Conservation (phyloP, 2,888 invertebrate genomes). For the Heliothis peltigera region DNA sequence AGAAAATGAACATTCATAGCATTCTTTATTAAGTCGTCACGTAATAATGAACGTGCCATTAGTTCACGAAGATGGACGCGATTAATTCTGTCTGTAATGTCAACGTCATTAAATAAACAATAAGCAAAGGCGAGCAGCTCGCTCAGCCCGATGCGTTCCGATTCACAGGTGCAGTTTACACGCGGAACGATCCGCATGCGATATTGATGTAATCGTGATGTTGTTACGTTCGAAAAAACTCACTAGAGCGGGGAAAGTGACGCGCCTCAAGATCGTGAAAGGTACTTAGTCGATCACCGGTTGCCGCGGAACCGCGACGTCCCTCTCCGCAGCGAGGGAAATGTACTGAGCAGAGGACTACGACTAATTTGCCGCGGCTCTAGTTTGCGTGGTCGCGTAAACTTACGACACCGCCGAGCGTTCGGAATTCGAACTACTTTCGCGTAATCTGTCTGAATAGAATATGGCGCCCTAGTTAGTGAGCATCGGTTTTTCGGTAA, state of each 20-base stretch:
- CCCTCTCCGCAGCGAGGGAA: slow-evolving; percentile 63
- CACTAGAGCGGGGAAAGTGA: slow-evolving; percentile 88
- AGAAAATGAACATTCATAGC: slow-evolving; percentile 43
- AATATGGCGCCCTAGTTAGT: slow-evolving; percentile 81
- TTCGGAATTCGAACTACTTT: slow-evolving; percentile 89
- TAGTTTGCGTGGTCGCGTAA: slow-evolving; percentile 70
- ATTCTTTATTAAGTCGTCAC: slow-evolving; percentile 51
- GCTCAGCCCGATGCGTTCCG: slow-evolving; percentile 65
- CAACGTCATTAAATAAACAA: slow-evolving; percentile 57
- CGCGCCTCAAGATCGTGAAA: slow-evolving; percentile 87
- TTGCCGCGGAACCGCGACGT: slow-evolving; percentile 71
- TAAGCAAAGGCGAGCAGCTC: slow-evolving; percentile 54
- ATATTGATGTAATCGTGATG: slow-evolving; percentile 87
- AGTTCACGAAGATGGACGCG: slow-evolving; percentile 41
- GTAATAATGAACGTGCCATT: slow-evolving; percentile 40
- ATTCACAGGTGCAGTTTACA: slow-evolving; percentile 78
- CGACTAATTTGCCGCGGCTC: slow-evolving; percentile 77
- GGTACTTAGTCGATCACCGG: slow-evolving; percentile 83
- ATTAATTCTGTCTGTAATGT: slow-evolving; percentile 47
- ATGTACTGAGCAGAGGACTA: slow-evolving; percentile 54
- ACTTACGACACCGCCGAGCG: slow-evolving; percentile 85
- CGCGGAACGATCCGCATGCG: slow-evolving; percentile 84
- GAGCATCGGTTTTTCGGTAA: slow-evolving; percentile 52
- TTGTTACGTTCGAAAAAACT: slow-evolving; percentile 88
- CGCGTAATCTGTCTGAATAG: slow-evolving; percentile 86